These are phyloP conservation scores for Cremastinae sp. DNA, from an alignment of 2,888 invertebrate genomes.

Conservation along the genomic window DNA sequence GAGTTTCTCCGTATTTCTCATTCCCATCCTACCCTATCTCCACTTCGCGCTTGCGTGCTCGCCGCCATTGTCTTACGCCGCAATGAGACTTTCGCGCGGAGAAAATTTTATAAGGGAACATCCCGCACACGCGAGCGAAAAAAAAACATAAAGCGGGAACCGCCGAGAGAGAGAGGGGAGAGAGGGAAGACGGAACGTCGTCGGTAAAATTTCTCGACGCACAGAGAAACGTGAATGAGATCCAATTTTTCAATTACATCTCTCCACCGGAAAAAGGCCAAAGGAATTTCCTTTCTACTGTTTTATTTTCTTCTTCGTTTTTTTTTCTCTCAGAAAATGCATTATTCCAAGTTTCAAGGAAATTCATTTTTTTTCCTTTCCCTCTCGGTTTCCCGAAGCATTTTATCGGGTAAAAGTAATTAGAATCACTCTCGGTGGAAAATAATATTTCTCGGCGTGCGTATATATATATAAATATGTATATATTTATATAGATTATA, in stretches of 20 bases:
- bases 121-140: neutral
- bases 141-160: no score
- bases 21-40: conserved; percentile 1
- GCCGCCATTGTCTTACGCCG: conserved; percentile 43
- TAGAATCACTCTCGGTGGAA: no score
- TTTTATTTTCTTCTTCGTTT: conserved; percentile 1
- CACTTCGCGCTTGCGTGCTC: conserved; percentile 37
- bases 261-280: neutral
- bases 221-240: conserved; percentile 38
- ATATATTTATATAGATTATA: no score
- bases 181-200: conserved; percentile 20
- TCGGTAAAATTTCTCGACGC: conserved; percentile 26
- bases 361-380: no score
- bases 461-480: neutral
- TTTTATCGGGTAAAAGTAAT: no score
- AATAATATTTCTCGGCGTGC: no score
- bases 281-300: conserved; percentile 14
- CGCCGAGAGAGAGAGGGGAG: no score
- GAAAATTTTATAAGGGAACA: conserved; percentile 29
- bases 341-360: neutral
- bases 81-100: conserved; percentile 27
- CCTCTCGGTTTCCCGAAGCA: no score
- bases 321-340: neutral
- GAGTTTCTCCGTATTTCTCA: neutral
- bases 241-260: conserved; percentile 43